Base-by-base conservation (phyloP, 2,113 vertebrate genomes). In the Crotalus horridus region DNA sequence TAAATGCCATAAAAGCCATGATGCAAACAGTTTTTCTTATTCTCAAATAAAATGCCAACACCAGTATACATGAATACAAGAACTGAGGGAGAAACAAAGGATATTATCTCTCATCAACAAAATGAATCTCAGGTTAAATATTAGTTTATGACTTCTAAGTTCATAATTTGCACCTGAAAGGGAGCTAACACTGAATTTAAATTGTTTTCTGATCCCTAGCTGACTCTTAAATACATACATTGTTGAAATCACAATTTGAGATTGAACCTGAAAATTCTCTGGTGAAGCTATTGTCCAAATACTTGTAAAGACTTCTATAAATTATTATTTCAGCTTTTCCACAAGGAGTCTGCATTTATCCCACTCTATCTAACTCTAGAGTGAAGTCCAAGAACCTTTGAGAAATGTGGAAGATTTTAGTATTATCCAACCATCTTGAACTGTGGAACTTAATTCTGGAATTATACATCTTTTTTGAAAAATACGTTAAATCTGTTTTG, bases 61-160 rank as follows among this genome's bases (percentile, higher is more conserved):
- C 95, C 92, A 86, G 58, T 95, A 64, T 96, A 95, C 95, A 64
- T 91, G 93, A 94, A 94, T 92, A 87, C 88, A 96, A 93, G 58
- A 95, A 93, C 48, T 69, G 64, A 96, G 58, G 81, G 48, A 53
- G 96, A 96, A 93, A 96, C 88, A 94, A 93, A 94, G 93, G 94
- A 96, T 95, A 56, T 94, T 96, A 93, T 94, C 95, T 97, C 95
- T 95, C 95, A 97, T 91, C 91, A 85, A 95, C 96, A 95, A 96
- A 97, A 96, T 94, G 96, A 97, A 95, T 97, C 98, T 98, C 98
- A 98, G 98, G 98, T 98, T 97, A 95, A 97, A 96, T 96, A 93
- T 90, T 96, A 95, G 95, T 89, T 97, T 94, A 95, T 93, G 91
- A 90, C 95, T 92, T 96, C 96, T 97, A 85, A 94, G 59, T 88